Conservation (phyloP, 2,888 invertebrate species). For the Idaea biselata region DNA sequence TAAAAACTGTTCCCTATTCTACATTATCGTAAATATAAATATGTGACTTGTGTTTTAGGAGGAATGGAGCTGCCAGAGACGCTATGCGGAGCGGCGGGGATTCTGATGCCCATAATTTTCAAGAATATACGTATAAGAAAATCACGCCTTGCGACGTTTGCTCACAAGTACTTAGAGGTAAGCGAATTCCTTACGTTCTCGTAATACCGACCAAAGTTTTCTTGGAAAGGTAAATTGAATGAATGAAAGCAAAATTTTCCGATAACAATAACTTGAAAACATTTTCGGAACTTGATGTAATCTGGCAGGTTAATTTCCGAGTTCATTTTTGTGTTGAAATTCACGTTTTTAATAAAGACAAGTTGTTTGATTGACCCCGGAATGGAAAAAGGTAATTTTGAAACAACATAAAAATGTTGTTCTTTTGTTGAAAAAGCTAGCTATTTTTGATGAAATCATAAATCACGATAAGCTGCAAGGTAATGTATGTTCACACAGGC, state of each 20-base stretch:
- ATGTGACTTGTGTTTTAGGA: slow-evolving; percentile 72
- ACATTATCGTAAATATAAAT: slow-evolving; percentile 20
- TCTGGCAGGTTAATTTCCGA: background rate
- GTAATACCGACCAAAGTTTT: background rate
- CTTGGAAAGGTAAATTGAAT: background rate
- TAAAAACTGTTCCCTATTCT: background rate
- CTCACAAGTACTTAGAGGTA: slow-evolving; percentile 94
- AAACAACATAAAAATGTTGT: background rate
- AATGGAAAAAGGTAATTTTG: no score
- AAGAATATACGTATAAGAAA: slow-evolving; percentile 97
- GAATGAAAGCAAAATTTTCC: background rate
- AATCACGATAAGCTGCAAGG: no score
- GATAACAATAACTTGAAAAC: background rate
- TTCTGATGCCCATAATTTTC: slow-evolving; percentile 90
- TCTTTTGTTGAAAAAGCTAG: no score
- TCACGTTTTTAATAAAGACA: slow-evolving; percentile 22
- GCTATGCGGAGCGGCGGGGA: slow-evolving; percentile 81
- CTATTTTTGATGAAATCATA: no score
- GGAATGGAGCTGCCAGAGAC: slow-evolving; percentile 86
- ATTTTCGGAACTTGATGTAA: background rate
- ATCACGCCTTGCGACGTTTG: slow-evolving; percentile 97
- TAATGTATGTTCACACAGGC: no score
- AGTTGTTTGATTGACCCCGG: slow-evolving; percentile 14
- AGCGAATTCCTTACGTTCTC: slow-evolving; percentile 31
- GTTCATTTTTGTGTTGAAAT: background rate